Evolutionary conservation across 2,888 invertebrate species (phyloP).

Genomic region (Orthosia gothica): DNA sequence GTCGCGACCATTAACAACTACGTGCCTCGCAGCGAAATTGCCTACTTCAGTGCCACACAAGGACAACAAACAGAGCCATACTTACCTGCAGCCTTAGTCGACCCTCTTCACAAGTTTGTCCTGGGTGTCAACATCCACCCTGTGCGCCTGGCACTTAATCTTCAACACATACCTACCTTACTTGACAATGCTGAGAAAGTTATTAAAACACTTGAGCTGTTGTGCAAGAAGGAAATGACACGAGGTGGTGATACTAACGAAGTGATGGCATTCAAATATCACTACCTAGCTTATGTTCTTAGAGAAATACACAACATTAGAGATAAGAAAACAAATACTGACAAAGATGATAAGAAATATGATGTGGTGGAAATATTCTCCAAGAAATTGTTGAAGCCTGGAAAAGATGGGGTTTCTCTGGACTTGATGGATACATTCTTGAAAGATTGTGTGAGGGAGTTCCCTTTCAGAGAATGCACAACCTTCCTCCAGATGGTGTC

Average conservation of each 20-base stretch:
- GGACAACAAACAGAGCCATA: conserved; percentile 95
- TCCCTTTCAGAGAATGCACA: conserved; percentile 97
- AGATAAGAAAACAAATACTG: conserved; percentile 91
- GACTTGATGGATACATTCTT: conserved; percentile 94
- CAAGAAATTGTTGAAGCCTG: conserved; percentile 94
- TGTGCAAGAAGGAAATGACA: conserved; percentile 97
- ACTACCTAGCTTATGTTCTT: conserved; percentile 95
- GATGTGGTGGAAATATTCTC: conserved; percentile 95
- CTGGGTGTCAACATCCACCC: conserved; percentile 97
- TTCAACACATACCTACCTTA: conserved; percentile 94
- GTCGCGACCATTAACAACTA: conserved; percentile 99
- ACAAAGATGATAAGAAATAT: conserved; percentile 91
- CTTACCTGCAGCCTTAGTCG: conserved; percentile 93
- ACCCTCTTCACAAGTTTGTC: conserved; percentile 96
- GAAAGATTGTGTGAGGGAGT: conserved; percentile 96
- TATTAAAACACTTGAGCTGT: conserved; percentile 95
- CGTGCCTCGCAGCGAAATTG: conserved; percentile 95
- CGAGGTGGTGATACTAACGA: conserved; percentile 96
- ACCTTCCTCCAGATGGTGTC: conserved; percentile 97
- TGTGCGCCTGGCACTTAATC: conserved; percentile 94
- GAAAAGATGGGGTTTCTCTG: conserved; percentile 93
- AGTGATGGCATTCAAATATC: conserved; percentile 97
- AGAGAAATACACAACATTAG: conserved; percentile 94
- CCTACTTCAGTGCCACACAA: conserved; percentile 95
- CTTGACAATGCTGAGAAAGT: conserved; percentile 94